Percentiles rank a stretch among this genome's conserved stretches.
These are phyloP conservation scores for Caprella mutica DNA, from an alignment of 2,888 invertebrate species.

Conservation along the genomic window DNA sequence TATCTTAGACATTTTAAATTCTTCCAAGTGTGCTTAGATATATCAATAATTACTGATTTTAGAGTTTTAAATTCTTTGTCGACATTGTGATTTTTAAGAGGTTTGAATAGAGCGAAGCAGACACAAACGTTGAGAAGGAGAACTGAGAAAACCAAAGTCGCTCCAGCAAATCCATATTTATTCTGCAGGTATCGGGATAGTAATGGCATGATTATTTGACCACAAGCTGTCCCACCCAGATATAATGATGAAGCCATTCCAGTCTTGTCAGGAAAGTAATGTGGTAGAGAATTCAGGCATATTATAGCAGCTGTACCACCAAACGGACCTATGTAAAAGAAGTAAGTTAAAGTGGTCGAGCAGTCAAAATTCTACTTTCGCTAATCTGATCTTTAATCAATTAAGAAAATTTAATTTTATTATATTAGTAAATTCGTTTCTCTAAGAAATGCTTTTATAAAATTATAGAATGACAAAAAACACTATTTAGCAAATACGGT, in stretches of 20 bases:
- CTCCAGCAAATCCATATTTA: slow-evolving; percentile 18
- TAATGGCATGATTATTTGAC: slow-evolving; percentile 16
- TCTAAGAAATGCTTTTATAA: too few species aligned
- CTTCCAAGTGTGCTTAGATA: background rate
- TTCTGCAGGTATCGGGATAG: slow-evolving; percentile 21
- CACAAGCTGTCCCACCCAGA: slow-evolving; percentile 14
- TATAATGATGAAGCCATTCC: slow-evolving; percentile 20
- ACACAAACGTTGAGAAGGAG: slow-evolving; percentile 16
- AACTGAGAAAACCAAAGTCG: slow-evolving; percentile 19
- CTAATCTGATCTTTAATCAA: too few species aligned
- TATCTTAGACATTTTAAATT: slow-evolving; percentile 1
- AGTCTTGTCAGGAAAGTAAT: slow-evolving; percentile 16
- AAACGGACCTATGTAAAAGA: slow-evolving; percentile 8
- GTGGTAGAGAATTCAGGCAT: slow-evolving; percentile 17
- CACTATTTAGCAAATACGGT: too few species aligned
- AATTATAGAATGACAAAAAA: too few species aligned
- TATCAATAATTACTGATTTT: too few species aligned
- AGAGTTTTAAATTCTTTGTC: too few species aligned
- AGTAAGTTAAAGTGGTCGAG: too few species aligned
- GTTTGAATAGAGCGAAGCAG: slow-evolving; percentile 18
- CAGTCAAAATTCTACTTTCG: too few species aligned
- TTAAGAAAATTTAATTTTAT: too few species aligned
- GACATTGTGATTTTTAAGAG: too few species aligned
- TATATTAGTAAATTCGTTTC: too few species aligned
- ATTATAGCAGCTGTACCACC: slow-evolving; percentile 10